Evolutionary conservation across 23 tunicate species (phyloP).

Genomic region (Ascidia mentula): DNA sequence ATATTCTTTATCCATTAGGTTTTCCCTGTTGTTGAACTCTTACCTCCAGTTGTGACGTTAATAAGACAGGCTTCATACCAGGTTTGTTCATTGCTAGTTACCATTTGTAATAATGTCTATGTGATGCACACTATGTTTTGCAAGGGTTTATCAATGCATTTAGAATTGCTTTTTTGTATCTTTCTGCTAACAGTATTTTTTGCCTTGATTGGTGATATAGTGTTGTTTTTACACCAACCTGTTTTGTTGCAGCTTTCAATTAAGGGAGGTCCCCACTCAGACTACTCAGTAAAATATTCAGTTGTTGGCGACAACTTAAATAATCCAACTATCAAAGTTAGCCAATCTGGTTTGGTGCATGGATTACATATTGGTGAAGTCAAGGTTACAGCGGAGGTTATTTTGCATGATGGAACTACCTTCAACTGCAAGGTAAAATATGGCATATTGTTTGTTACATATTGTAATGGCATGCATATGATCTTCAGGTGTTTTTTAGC

Average conservation of each 20-base stretch:
- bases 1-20: constrained; percentile 23
- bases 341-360: constrained; percentile 54
- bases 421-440: constrained; percentile 63
- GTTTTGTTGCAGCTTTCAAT: constrained; percentile 29
- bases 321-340: constrained; percentile 15
- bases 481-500: no score
- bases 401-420: constrained; percentile 53
- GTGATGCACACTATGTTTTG: no score
- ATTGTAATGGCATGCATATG: no score
- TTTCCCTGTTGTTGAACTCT: constrained; percentile 35
- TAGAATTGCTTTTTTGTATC: no score
- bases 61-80: constrained; percentile 46
- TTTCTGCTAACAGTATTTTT: neutral
- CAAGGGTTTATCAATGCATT: no score
- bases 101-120: no score
- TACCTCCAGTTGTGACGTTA: constrained; percentile 41
- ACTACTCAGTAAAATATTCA: constrained; percentile 37
- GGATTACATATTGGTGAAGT: constrained; percentile 28
- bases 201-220: neutral
- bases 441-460: no score
- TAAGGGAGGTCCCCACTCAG: constrained; percentile 60
- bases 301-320: neutral
- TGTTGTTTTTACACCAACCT: neutral
- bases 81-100: no score
- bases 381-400: constrained; percentile 29